Base-by-base conservation (phyloP, 2,888 invertebrate species). In the Tiliacea aurago region DNA sequence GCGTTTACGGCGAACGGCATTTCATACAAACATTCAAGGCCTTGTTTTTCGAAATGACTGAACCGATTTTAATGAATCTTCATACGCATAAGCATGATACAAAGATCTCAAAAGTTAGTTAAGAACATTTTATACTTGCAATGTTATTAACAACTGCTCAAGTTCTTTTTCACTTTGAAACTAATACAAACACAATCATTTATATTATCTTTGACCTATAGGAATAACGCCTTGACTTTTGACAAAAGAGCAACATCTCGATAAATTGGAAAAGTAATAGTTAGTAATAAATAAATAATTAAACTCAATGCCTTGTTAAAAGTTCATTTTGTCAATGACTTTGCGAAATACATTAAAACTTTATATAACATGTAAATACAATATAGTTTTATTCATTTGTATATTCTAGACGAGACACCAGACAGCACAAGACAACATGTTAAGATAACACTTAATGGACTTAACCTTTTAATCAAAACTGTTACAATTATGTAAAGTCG, bases 151-250 rank as follows among this genome's bases (percentile, higher is more conserved):
- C 11, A 13, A 45, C 11, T 23, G 10, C 43, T 43, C 4, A 43
- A 43, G 20, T 43, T 49, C 11, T 56, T 66, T 41, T 45, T 28
- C 0, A 64, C 18, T 68, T 64, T 41, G 28, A 53, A 64, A 58
- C 11, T n/a, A 64, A 49, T 53, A 23, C 23, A 23, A 15, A 37
- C 4, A 37, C 6, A 37, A 2, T 4, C 2, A 33, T 4, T 2
- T 37, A 51, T 49, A 47, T 56, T 53, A 37, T 66, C 69, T 59
- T 58, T 80, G 67, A 80, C 67, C 43, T 63, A 63, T 13, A 18
- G 2, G 23, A 49, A 58, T 11, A 1, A 11, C 23, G 55, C 80
- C 80, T 81, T 80, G 80, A 80, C 77, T 70, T 81, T 81, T 81
- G 56, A 76, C 28, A 41, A 76, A 80, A 70, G 58, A 77, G 49